Conservation (phyloP, 2,888 invertebrate genomes). For the Clanis bilineata region DNA sequence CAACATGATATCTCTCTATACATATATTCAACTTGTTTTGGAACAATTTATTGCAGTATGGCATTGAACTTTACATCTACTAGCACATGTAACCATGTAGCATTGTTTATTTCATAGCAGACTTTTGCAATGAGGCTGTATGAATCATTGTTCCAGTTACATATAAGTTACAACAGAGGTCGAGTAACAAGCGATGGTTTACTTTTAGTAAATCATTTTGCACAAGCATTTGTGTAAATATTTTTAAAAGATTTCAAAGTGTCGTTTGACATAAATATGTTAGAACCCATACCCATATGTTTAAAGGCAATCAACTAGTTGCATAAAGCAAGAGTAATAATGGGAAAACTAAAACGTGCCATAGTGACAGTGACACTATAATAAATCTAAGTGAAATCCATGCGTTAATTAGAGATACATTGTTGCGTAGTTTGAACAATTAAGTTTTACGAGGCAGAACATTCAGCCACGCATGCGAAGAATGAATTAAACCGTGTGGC, state of each 20-base stretch:
- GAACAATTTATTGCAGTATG: neutral
- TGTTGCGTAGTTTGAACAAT: neutral
- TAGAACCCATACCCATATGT: too few species aligned
- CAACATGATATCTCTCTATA: too few species aligned
- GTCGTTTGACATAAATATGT: too few species aligned
- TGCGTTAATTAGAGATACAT: neutral
- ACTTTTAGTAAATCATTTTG: neutral
- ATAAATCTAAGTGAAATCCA: neutral
- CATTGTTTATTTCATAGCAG: neutral
- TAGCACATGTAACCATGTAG: neutral
- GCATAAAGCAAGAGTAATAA: too few species aligned
- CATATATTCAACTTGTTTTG: too few species aligned
- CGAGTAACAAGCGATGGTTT: neutral
- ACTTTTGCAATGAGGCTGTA: neutral
- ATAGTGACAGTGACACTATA: neutral
- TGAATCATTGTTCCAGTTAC: neutral
- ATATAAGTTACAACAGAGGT: neutral
- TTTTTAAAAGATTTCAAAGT: too few species aligned
- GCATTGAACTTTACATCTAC: neutral
- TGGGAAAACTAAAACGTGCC: neutral
- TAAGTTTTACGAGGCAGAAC: slow-evolving; percentile 6
- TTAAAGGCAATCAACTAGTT: too few species aligned
- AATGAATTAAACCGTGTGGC: slow-evolving; percentile 15
- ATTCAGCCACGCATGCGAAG: slow-evolving; percentile 30
- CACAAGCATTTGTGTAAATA: too few species aligned